A percentile compares a stretch with the other conserved stretches of the same genome.
Conservation (phyloP, 2,797 vertebrate species). For the Labroides dimidiatus region DNA sequence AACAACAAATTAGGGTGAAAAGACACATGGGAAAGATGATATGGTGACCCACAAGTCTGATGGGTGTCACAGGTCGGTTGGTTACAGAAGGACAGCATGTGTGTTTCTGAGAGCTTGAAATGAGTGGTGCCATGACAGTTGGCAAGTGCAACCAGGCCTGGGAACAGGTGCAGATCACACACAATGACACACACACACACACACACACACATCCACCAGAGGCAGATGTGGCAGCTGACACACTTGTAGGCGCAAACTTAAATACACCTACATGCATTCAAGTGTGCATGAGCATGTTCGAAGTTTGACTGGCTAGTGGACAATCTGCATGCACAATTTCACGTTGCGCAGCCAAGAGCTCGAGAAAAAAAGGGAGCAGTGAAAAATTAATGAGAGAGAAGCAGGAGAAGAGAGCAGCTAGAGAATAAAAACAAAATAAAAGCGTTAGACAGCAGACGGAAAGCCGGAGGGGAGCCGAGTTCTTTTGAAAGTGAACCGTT, state of each 20-base stretch:
- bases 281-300: background rate
- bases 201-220: too few relatives aligned
- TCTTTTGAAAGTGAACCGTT: conserved; percentile 60
- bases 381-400: conserved; percentile 66
- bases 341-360: conserved; percentile 22
- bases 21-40: conserved; percentile 40
- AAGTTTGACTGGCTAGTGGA: conserved; percentile 9
- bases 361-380: conserved; percentile 59
- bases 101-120: conserved; percentile 15
- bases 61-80: conserved; percentile 24
- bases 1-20: conserved; percentile 54
- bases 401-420: conserved; percentile 25
- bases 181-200: background rate
- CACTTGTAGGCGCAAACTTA: too few relatives aligned
- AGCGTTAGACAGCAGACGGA: conserved; percentile 55
- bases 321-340: conserved; percentile 38
- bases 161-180: conserved; percentile 12
- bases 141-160: conserved; percentile 33
- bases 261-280: background rate
- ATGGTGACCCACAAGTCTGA: conserved; percentile 33
- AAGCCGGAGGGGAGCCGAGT: conserved; percentile 36
- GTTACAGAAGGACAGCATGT: conserved; percentile 30
- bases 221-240: too few relatives aligned
- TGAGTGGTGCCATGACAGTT: conserved; percentile 39
- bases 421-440: conserved; percentile 59